Conservation (phyloP, 2,113 vertebrate species). For the Halichoeres trimaculatus region DNA sequence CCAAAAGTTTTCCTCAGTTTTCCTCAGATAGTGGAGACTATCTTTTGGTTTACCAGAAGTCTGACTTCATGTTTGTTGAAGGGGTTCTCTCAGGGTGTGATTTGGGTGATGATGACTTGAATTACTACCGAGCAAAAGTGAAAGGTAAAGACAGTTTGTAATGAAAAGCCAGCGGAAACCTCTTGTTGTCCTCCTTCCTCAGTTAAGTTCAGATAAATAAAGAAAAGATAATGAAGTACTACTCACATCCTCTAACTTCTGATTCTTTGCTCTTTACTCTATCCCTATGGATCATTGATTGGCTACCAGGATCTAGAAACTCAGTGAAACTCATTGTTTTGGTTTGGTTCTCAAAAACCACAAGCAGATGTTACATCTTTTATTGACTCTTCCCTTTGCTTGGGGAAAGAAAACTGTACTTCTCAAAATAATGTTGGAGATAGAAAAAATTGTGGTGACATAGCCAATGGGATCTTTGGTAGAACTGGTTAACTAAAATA, state of each 20-base stretch:
- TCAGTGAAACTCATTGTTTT: too few species aligned
- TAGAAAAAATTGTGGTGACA: too few species aligned
- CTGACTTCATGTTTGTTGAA: conserved; percentile 21
- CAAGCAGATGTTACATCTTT: too few species aligned
- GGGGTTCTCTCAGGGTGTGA: conserved; percentile 25
- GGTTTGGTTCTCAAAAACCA: too few species aligned
- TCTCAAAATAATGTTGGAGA: too few species aligned
- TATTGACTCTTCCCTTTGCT: too few species aligned
- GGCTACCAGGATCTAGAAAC: background rate
- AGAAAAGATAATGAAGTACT: conserved; percentile 24
- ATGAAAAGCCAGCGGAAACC: conserved; percentile 49
- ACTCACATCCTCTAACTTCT: background rate
- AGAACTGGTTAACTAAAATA: too few species aligned
- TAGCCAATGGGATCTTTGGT: too few species aligned
- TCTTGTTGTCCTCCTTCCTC: conserved; percentile 34
- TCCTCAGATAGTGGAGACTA: too few species aligned
- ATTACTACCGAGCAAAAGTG: background rate
- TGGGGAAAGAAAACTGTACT: too few species aligned
- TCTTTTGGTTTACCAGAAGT: background rate
- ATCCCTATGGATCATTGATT: background rate
- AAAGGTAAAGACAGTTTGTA: conserved; percentile 43
- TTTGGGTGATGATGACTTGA: conserved; percentile 23
- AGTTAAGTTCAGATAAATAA: conserved; percentile 36
- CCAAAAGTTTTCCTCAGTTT: background rate
- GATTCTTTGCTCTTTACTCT: conserved; percentile 11